These are phyloP conservation scores for Hafferia zeledoni DNA, from an alignment of 2,797 vertebrate species.

Conservation along the genomic window DNA sequence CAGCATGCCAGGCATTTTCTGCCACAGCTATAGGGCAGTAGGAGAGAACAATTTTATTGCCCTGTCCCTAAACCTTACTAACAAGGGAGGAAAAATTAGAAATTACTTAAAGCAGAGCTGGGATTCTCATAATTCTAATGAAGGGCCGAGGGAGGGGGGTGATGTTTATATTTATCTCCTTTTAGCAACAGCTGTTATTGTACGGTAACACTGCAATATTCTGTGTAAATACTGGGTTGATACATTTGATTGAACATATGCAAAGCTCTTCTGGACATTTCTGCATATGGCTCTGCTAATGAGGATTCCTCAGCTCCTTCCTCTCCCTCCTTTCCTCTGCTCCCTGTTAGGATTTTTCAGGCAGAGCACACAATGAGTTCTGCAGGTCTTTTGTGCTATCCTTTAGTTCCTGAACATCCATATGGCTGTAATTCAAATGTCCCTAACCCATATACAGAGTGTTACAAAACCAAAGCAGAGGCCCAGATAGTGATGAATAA, in stretches of 20 bases:
- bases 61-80: background rate
- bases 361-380: background rate
- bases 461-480: background rate
- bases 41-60: background rate
- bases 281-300: background rate
- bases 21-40: background rate
- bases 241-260: background rate
- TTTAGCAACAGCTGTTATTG: background rate
- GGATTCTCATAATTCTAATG: background rate
- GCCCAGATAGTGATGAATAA: background rate
- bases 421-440: background rate
- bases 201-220: rapidly evolving
- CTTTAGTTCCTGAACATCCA: background rate
- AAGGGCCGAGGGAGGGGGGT: rapidly evolving
- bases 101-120: background rate
- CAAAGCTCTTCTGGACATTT: background rate
- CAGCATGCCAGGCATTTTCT: background rate
- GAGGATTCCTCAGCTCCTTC: background rate
- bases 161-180: background rate
- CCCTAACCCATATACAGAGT: rapidly evolving
- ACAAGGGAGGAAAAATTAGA: background rate
- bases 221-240: background rate
- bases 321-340: background rate
- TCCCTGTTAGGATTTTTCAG: background rate
- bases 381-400: background rate